A percentile compares a stretch with the other conserved stretches of the same genome.
Conservation (phyloP, 2,888 invertebrate species). For the Caenorhabditis doughertyi region DNA sequence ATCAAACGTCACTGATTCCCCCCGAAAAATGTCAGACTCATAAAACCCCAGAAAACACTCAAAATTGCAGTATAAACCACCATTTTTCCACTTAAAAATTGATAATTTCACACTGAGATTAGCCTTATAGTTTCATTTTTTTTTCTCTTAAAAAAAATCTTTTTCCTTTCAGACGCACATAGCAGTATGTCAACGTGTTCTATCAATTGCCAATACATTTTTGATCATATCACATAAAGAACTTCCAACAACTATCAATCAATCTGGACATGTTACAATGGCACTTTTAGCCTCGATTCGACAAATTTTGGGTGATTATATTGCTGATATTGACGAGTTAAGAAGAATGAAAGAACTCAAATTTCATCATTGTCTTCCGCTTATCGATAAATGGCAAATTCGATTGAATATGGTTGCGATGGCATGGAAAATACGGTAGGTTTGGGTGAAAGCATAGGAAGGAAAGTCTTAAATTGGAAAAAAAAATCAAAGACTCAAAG, state of each 20-base stretch:
- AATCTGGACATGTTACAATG: slow-evolving; percentile 17
- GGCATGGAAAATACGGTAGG: slow-evolving; percentile 15
- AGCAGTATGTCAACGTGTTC: slow-evolving; percentile 31
- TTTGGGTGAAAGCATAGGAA: too few species aligned
- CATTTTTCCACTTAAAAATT: too few species aligned
- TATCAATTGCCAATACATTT: slow-evolving; percentile 27
- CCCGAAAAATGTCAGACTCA: too few species aligned
- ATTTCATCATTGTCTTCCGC: slow-evolving; percentile 44
- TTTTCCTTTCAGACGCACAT: slow-evolving; percentile 56
- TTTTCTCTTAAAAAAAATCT: too few species aligned
- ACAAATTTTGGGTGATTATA: slow-evolving; percentile 46
- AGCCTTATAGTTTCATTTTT: too few species aligned
- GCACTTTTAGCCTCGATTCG: slow-evolving; percentile 55
- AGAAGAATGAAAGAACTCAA: slow-evolving; percentile 25
- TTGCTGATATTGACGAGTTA: slow-evolving; percentile 51
- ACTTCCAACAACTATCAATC: background rate
- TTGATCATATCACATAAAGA: slow-evolving; percentile 39
- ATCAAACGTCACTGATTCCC: too few species aligned
- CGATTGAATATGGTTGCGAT: slow-evolving; percentile 33
- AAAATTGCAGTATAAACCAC: too few species aligned
- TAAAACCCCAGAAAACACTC: too few species aligned
- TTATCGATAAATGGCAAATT: slow-evolving; percentile 42
- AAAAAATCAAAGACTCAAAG: too few species aligned
- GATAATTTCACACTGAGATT: too few species aligned
- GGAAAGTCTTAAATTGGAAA: too few species aligned